Evolutionary conservation across 1,140 invertebrate genomes (phyloP).

Genomic region (Cydia amplana): DNA sequence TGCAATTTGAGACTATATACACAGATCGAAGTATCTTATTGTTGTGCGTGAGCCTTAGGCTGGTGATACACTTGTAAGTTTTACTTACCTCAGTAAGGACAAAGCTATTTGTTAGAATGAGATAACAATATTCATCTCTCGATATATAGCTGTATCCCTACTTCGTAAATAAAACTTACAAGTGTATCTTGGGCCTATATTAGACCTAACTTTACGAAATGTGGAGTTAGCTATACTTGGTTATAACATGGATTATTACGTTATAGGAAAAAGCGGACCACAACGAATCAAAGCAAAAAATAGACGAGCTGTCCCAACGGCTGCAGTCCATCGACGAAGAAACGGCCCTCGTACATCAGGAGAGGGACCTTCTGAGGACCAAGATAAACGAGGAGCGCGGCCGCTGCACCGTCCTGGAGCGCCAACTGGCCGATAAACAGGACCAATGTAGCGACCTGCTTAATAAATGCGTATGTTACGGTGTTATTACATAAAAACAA

Average conservation of each 20-base stretch:
- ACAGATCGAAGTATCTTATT: too few relatives aligned
- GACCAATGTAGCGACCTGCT: slow-evolving; percentile 56
- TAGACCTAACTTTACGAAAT: too few relatives aligned
- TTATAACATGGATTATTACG: slow-evolving; percentile 1
- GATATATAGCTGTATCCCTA: too few relatives aligned
- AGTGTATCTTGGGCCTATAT: too few relatives aligned
- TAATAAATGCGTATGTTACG: slow-evolving; percentile 62
- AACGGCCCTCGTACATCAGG: slow-evolving; percentile 47
- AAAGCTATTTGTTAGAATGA: too few relatives aligned
- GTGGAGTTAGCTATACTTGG: too few relatives aligned
- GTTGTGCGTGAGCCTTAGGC: too few relatives aligned
- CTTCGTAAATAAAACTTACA: too few relatives aligned
- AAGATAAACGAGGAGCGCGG: slow-evolving; percentile 75
- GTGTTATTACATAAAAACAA: slow-evolving; percentile 24
- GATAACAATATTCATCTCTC: too few relatives aligned
- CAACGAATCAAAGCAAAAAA: slow-evolving; percentile 50
- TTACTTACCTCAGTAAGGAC: too few relatives aligned
- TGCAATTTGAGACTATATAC: too few relatives aligned
- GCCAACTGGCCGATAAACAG: slow-evolving; percentile 61
- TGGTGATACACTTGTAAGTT: too few relatives aligned
- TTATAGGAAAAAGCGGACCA: slow-evolving; percentile 61
- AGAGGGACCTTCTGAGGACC: slow-evolving; percentile 73
- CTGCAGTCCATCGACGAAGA: slow-evolving; percentile 49
- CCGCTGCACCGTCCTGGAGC: slow-evolving; percentile 54
- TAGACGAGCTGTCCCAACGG: slow-evolving; percentile 48